phyloP scores from a whole-genome alignment of 2,888 invertebrate species.

The Trachelus troglodyta region DNA sequence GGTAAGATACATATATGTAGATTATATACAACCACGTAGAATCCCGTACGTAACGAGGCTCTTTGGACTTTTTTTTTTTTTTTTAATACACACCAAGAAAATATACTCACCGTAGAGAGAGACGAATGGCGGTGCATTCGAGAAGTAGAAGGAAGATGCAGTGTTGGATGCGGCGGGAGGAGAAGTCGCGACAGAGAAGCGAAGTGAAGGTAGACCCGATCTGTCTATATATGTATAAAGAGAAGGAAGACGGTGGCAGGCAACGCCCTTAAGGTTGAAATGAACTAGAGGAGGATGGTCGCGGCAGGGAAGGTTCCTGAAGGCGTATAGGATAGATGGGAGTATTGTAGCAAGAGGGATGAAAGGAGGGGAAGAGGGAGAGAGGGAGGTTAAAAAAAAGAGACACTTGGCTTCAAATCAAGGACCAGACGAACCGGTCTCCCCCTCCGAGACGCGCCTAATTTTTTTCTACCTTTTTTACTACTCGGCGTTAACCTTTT shows the following conservation, averaged over 20 bases:
- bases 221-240: not conserved
- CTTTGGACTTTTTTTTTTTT: not conserved
- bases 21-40: not conserved
- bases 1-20: not conserved
- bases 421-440: conserved; percentile 59
- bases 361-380: conserved; percentile 23
- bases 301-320: conserved; percentile 4
- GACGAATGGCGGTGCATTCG: not conserved
- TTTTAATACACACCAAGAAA: not conserved
- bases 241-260: conserved; percentile 20
- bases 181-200: not conserved
- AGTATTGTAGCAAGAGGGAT: conserved; percentile 11
- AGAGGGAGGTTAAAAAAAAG: conserved; percentile 34
- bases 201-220: not conserved
- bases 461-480: conserved; percentile 32
- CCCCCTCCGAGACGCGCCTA: conserved; percentile 32
- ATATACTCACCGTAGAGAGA: not conserved
- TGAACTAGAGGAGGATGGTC: conserved; percentile 10
- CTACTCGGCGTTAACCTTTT: conserved; percentile 1
- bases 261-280: conserved; percentile 35
- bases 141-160: not conserved
- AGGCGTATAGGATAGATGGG: conserved; percentile 21
- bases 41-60: not conserved
- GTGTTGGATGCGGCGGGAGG: not conserved
- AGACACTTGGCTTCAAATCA: conserved; percentile 52